Conservation (phyloP, 2,113 vertebrate species). For the Malurus elegans region DNA sequence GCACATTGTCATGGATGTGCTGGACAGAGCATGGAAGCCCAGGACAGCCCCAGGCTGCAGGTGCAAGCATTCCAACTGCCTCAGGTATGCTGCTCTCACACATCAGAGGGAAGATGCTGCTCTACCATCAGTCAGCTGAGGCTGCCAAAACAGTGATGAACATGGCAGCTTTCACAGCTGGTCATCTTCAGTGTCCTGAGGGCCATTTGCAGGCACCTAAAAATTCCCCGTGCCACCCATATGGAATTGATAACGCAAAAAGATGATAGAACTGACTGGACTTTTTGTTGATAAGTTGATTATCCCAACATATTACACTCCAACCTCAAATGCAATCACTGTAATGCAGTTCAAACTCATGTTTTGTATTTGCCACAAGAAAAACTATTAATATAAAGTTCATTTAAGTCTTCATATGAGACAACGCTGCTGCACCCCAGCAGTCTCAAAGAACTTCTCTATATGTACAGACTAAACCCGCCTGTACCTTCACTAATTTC, state of each 20-base stretch:
- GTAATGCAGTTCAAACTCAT: neutral
- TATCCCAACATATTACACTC: neutral
- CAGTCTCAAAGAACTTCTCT: neutral
- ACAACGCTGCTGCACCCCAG: neutral
- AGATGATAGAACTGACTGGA: neutral
- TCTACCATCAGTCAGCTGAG: neutral
- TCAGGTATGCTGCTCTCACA: neutral
- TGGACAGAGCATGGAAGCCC: neutral
- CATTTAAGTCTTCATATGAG: neutral
- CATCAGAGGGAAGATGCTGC: neutral
- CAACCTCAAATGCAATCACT: neutral
- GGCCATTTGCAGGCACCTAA: neutral
- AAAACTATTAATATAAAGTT: neutral
- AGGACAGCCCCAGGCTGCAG: rapidly evolving
- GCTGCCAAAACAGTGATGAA: neutral
- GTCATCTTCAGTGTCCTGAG: neutral
- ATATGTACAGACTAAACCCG: neutral
- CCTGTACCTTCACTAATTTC: neutral
- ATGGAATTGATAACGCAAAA: neutral
- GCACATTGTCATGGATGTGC: rapidly evolving
- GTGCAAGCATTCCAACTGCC: neutral
- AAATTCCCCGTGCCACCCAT: neutral
- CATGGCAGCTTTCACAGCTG: rapidly evolving
- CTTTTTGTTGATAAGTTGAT: neutral
- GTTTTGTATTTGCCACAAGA: neutral